Evolutionary conservation across 1,140 invertebrate species (phyloP).

Genomic region (Geopemphigus sp.): DNA sequence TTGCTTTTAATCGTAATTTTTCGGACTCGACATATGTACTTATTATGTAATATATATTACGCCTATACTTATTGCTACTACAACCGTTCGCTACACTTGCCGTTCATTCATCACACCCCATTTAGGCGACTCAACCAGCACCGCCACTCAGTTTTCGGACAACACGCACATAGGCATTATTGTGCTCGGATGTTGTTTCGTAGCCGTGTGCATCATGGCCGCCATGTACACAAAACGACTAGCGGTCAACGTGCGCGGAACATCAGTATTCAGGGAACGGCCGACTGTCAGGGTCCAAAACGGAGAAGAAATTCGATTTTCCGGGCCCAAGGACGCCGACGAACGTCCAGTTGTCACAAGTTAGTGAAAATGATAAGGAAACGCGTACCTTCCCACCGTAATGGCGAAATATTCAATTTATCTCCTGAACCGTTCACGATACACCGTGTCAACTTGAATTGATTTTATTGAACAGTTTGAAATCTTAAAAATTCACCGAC

Average conservation of each 20-base stretch:
- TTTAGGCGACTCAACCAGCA: conserved; percentile 39
- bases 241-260: not conserved
- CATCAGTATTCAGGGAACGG: conserved; percentile 16
- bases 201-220: conserved; percentile 17
- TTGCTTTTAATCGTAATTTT: no score
- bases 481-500: no score
- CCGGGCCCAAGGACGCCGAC: conserved; percentile 12
- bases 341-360: conserved; percentile 34
- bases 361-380: conserved; percentile 34
- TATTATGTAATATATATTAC: no score
- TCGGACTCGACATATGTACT: no score
- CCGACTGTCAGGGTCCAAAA: not conserved
- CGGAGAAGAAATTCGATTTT: conserved; percentile 33
- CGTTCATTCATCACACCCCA: no score
- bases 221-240: conserved; percentile 43
- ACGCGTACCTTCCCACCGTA: not conserved
- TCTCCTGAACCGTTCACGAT: not conserved
- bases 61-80: no score
- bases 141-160: conserved; percentile 13
- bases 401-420: conserved; percentile 8
- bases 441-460: not conserved
- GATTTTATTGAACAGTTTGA: conserved; percentile 5
- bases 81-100: no score
- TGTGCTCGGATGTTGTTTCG: conserved; percentile 30
- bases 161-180: conserved; percentile 8